These are phyloP conservation scores for Leptinotarsa tumamoca DNA, from an alignment of 2,888 invertebrate species.

Conservation along the genomic window DNA sequence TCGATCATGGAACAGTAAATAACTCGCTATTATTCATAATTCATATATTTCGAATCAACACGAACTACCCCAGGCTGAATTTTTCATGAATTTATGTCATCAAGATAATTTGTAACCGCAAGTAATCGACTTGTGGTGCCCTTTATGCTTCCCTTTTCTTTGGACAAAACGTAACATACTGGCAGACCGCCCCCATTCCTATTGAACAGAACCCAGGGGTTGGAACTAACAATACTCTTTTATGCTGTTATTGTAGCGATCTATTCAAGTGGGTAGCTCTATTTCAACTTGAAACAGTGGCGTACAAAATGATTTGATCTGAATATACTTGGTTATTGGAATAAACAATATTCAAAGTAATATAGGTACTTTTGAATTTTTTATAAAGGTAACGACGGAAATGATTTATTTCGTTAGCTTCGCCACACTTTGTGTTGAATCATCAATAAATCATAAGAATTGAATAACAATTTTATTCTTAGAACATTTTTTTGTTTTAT, in stretches of 20 bases:
- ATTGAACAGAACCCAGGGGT: conserved; percentile 38
- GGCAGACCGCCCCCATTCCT: conserved; percentile 48
- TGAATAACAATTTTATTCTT: too few relatives aligned
- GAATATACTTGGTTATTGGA: background rate
- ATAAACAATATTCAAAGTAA: background rate
- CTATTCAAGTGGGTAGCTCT: conserved; percentile 51
- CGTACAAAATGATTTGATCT: conserved; percentile 20
- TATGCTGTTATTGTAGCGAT: conserved; percentile 40
- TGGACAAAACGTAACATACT: conserved; percentile 52
- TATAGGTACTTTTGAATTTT: background rate
- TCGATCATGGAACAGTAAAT: background rate
- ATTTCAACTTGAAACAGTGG: conserved; percentile 46
- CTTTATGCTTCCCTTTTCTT: conserved; percentile 38
- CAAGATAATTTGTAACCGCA: conserved; percentile 44
- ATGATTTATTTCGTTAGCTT: too few relatives aligned
- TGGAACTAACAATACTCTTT: conserved; percentile 42
- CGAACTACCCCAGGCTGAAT: conserved; percentile 32
- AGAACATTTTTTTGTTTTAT: too few relatives aligned
- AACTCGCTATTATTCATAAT: background rate
- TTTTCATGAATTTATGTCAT: conserved; percentile 41
- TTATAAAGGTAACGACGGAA: too few relatives aligned
- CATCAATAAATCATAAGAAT: too few relatives aligned
- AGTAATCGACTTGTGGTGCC: conserved; percentile 43
- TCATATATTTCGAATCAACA: conserved; percentile 3
- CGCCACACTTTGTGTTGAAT: too few relatives aligned